phyloP scores from a whole-genome alignment of 1,140 invertebrate genomes.

The Trichonephila clavipes region DNA sequence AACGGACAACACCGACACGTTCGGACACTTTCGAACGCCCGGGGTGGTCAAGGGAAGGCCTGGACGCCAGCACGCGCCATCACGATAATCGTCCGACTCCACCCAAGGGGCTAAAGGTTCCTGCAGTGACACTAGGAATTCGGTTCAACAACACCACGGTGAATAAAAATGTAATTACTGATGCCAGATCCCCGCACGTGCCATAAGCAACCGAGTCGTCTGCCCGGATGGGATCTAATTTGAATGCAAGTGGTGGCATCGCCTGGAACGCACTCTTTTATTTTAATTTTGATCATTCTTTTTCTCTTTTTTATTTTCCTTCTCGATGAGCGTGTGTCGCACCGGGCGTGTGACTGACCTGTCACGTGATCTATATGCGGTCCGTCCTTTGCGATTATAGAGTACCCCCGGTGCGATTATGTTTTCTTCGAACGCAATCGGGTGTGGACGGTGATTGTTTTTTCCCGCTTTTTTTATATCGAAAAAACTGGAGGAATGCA shows the following conservation, averaged over 20 bases:
- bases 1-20: not conserved
- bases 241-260: constrained; percentile 37
- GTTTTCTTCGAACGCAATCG: not conserved
- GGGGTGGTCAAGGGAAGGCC: constrained; percentile 8
- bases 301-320: not conserved
- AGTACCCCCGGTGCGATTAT: constrained; percentile 10
- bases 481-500: too few species aligned
- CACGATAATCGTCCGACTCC: constrained; percentile 29
- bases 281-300: constrained; percentile 13
- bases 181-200: constrained; percentile 41
- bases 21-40: not conserved
- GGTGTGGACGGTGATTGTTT: not conserved
- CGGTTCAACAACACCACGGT: constrained; percentile 53
- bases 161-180: constrained; percentile 19
- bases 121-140: constrained; percentile 30
- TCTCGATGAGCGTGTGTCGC: not conserved
- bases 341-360: constrained; percentile 52
- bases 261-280: not conserved
- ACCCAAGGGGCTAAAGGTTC: constrained; percentile 6
- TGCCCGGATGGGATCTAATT: constrained; percentile 27
- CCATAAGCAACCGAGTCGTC: constrained; percentile 27
- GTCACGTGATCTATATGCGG: constrained; percentile 36
- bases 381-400: not conserved
- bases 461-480: not conserved
- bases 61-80: not conserved